Evolutionary conservation across 2,888 invertebrate species (phyloP).

Genomic region (Zygaena filipendulae): DNA sequence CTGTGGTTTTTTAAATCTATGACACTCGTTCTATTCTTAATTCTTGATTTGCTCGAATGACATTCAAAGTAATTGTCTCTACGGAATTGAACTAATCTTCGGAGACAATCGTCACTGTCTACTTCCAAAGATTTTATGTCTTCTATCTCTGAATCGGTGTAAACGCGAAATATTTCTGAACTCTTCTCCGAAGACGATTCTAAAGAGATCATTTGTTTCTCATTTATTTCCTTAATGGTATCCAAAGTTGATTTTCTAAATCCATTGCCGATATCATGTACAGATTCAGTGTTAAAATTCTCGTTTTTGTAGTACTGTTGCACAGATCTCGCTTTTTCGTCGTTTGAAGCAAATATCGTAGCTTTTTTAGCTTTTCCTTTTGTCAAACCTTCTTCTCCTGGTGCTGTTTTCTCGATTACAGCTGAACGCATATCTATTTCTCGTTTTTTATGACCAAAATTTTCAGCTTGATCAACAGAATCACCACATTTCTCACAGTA

Average conservation of each 20-base stretch:
- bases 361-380: constrained; percentile 9
- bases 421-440: background rate
- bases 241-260: constrained; percentile 29
- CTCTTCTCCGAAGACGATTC: constrained; percentile 13
- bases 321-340: constrained; percentile 12
- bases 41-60: constrained; percentile 57
- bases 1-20: constrained; percentile 40
- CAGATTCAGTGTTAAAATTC: constrained; percentile 37
- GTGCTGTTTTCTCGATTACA: background rate
- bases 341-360: background rate
- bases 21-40: constrained; percentile 26
- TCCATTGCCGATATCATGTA: constrained; percentile 21
- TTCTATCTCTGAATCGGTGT: constrained; percentile 25
- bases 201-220: constrained; percentile 20
- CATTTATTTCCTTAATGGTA: constrained; percentile 40
- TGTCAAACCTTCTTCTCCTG: background rate
- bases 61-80: constrained; percentile 71
- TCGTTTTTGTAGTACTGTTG: constrained; percentile 49
- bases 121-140: constrained; percentile 25
- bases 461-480: constrained; percentile 5
- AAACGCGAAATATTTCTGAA: constrained; percentile 20
- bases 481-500: constrained; percentile 37
- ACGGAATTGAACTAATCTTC: constrained; percentile 55
- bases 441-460: background rate
- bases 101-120: constrained; percentile 25